Evolutionary conservation across 2,797 vertebrate genomes (phyloP), one percentile per base, ranked within the genome.

Genomic region (Chiroxiphia lanceolata): DNA sequence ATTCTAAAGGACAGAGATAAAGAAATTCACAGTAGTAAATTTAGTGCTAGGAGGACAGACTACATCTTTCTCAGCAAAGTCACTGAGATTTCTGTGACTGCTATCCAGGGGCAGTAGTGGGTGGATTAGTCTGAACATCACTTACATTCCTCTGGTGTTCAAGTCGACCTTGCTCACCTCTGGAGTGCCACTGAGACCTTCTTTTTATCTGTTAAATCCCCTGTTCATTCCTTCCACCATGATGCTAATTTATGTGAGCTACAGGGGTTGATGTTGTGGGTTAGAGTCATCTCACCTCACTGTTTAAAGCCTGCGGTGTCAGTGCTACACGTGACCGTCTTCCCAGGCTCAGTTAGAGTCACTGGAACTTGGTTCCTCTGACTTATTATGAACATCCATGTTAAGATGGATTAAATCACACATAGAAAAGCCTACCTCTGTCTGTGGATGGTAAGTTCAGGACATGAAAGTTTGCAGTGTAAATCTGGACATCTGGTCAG

Each of bases 261-360:
- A 42, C 59, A 76, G 56, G 21, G 8, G 59, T 5, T 90, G 89
- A 50, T 70, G 15, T 1, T 26, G 47, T 40, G 36, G 47, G 42
- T 2, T 86, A 65, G 45, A 87, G 71, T 65, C 42, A 50, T 22
- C 38, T 56, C 42, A 1, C 38, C 47, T 48, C 44, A 8, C 29
- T 29, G 64, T 53, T 67, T 38, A 61, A 71, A 86, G 27, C 34
- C 2, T 31, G 5, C 3, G 5, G 17, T 64, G 45, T 27, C 6
- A 0, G 7, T 68, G 40, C 26, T n/a, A 64, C n/a, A 34, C 0
- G 1, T 34, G 53, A 48, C 13, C 5, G 2, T 6, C 70, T 65
- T 81, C 22, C 44, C 34, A 51, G 42, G 27, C 22, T 91, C 72
- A 3, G 1, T 34, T 61, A 72, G n/a, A 77, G 72, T 60, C 57